Percentiles rank a stretch among this genome's conserved stretches.
These are phyloP conservation scores for Pocillopora grandis DNA, from an alignment of 92 coral and sea anemone genomes.

Conservation along the genomic window DNA sequence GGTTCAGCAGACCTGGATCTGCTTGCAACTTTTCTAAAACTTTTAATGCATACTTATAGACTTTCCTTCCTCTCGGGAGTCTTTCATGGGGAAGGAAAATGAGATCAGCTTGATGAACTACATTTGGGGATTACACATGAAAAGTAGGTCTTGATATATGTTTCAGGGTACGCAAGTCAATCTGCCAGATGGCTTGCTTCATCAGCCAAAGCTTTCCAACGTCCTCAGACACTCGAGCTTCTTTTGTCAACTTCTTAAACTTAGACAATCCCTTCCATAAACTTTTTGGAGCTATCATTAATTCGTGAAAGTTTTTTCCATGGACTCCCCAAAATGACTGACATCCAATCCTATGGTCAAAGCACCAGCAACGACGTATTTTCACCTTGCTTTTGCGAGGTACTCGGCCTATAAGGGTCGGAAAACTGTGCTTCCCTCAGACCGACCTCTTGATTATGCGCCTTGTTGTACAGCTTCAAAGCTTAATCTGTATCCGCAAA, in stretches of 20 bases:
- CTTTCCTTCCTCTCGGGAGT: neutral
- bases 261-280: slow-evolving; percentile 7
- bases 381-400: too few species aligned
- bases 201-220: slow-evolving; percentile 6
- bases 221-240: slow-evolving; percentile 8
- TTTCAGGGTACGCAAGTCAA: neutral
- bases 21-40: slow-evolving; percentile 8
- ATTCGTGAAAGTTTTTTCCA: neutral
- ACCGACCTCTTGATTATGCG: neutral
- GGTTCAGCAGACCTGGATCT: neutral
- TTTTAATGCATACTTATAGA: neutral
- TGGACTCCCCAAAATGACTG: neutral
- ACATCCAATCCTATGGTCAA: too few species aligned
- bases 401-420: too few species aligned
- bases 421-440: neutral
- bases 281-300: neutral
- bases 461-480: neutral
- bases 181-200: slow-evolving; percentile 22
- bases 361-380: too few species aligned
- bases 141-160: slow-evolving; percentile 14
- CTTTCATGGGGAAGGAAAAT: slow-evolving; percentile 24
- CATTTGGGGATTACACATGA: slow-evolving; percentile 5
- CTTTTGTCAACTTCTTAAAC: neutral
- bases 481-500: neutral
- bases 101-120: slow-evolving; percentile 28